Conservation (phyloP, 2,888 invertebrate genomes). For the Chrysopilus asiliformis region DNA sequence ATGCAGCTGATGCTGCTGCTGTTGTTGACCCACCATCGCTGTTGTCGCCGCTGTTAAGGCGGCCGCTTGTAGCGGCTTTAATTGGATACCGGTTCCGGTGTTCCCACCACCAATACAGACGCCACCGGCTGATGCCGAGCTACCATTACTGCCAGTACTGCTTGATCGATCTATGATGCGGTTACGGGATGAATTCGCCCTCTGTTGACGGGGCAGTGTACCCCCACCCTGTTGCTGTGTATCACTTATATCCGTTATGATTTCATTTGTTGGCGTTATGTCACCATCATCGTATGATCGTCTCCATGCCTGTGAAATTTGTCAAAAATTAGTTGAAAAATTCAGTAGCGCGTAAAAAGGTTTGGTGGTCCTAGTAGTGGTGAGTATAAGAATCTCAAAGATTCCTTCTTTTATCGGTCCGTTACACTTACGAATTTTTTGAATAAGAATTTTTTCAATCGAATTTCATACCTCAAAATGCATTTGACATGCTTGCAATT, state of each 20-base stretch:
- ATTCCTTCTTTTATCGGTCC: too few species aligned
- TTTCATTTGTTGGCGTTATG: constrained; percentile 78
- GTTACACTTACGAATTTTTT: too few species aligned
- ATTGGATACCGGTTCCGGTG: not conserved
- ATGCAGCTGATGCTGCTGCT: too few species aligned
- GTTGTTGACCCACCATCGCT: too few species aligned
- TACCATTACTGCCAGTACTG: not conserved
- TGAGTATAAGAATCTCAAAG: too few species aligned
- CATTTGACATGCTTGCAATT: too few species aligned
- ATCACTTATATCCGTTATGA: constrained; percentile 32
- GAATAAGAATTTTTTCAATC: too few species aligned
- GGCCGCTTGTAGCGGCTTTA: not conserved
- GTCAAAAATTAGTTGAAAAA: too few species aligned
- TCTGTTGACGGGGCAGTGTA: constrained; percentile 70
- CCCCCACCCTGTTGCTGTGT: constrained; percentile 53
- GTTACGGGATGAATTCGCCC: constrained; percentile 17
- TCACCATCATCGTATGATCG: constrained; percentile 82
- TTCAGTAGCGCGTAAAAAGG: too few species aligned
- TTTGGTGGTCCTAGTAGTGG: too few species aligned
- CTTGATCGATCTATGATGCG: not conserved
- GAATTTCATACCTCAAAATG: too few species aligned
- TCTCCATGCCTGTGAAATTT: constrained; percentile 50
- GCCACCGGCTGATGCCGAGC: not conserved
- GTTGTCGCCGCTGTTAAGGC: too few species aligned
- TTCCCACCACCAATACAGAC: not conserved